Evolutionary conservation across 23 tunicate species (phyloP).

Genomic region (Corella eumyota): DNA sequence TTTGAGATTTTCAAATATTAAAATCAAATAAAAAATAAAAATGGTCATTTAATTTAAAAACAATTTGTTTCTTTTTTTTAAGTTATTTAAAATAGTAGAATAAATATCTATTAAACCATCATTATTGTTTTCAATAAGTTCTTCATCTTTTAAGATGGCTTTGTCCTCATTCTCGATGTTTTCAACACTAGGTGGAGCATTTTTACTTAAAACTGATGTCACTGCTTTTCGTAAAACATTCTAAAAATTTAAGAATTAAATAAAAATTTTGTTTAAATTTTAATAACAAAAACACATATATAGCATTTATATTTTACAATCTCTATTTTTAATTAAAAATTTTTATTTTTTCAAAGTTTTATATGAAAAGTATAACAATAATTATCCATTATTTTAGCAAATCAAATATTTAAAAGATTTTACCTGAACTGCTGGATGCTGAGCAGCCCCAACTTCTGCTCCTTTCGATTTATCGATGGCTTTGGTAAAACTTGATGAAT

Average conservation of each 20-base stretch:
- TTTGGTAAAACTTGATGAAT: constrained; percentile 69
- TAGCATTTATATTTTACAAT: too few species aligned
- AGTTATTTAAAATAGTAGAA: too few species aligned
- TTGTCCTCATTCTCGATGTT: too few species aligned
- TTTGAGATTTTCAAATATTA: too few species aligned
- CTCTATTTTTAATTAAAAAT: too few species aligned
- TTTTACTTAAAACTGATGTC: constrained; percentile 62
- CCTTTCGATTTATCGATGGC: constrained; percentile 37
- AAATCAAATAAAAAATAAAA: too few species aligned
- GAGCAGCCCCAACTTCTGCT: constrained; percentile 59
- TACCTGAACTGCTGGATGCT: constrained; percentile 86
- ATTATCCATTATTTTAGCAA: too few species aligned
- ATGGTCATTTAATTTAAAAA: too few species aligned
- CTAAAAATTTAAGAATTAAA: constrained; percentile 16
- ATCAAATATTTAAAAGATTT: neutral
- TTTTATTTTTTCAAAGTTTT: too few species aligned
- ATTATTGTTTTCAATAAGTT: neutral
- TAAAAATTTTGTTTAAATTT: neutral
- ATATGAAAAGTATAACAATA: too few species aligned
- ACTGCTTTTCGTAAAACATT: constrained; percentile 77
- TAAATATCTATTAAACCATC: too few species aligned
- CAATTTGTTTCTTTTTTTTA: too few species aligned
- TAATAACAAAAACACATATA: neutral
- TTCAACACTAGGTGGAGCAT: constrained; percentile 47
- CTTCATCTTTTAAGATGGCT: neutral